Evolutionary conservation across 2,113 vertebrate species (phyloP).

Genomic region (Sander lucioperca): DNA sequence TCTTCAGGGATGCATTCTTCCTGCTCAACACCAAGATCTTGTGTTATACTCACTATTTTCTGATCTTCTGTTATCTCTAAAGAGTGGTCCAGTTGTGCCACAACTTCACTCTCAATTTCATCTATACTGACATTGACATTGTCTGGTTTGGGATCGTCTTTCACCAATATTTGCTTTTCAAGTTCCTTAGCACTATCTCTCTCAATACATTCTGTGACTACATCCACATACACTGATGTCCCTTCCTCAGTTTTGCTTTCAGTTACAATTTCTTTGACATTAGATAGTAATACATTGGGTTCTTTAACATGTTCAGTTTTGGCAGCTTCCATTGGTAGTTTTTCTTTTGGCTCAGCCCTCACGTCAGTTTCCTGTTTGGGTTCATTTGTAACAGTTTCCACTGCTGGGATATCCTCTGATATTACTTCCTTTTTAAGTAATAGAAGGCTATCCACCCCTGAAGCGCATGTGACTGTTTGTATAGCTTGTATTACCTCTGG

Average conservation of each 20-base stretch:
- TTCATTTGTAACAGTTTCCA: constrained; percentile 20
- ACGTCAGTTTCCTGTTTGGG: background rate
- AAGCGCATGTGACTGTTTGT: background rate
- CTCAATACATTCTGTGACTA: background rate
- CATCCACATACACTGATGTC: background rate
- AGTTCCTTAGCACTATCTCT: background rate
- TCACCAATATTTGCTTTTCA: background rate
- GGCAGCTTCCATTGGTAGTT: background rate
- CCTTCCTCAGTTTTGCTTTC: constrained; percentile 10
- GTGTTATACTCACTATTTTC: constrained; percentile 11
- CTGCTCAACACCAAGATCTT: constrained; percentile 19
- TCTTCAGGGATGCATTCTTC: constrained; percentile 54
- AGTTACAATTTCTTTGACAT: background rate
- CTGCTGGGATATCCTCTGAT: constrained; percentile 1
- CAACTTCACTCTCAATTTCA: constrained; percentile 6
- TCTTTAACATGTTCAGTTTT: constrained; percentile 1
- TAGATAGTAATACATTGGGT: constrained; percentile 1
- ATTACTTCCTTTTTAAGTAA: constrained; percentile 9
- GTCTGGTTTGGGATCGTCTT: constrained; percentile 22
- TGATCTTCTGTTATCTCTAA: constrained; percentile 30
- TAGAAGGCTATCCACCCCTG: background rate
- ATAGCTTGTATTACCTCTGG: background rate
- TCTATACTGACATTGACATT: background rate
- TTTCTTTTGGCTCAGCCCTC: constrained; percentile 9
- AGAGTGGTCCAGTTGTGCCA: constrained; percentile 21